Percentiles rank a stretch among this genome's conserved stretches.
Conservation (phyloP, 2,797 vertebrate genomes). For the Crenuchus spilurus region DNA sequence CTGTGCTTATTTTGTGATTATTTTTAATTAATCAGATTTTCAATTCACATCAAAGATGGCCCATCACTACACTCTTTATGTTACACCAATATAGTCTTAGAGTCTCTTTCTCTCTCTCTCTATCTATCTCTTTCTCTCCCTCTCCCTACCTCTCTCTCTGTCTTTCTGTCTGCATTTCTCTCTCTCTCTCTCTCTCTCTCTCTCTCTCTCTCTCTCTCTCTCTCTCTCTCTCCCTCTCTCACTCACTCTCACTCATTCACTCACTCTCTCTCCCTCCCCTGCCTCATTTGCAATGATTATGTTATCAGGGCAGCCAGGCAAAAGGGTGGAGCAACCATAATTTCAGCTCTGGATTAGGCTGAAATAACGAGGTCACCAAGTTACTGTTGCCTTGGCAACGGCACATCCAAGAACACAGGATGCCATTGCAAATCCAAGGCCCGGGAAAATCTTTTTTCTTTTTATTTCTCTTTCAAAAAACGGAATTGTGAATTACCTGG, state of each 20-base stretch:
- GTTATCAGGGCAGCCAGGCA: slow-evolving; percentile 99
- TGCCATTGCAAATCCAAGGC: slow-evolving; percentile 87
- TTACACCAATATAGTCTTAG: too few relatives aligned
- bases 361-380: slow-evolving; percentile 99
- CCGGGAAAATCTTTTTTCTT: slow-evolving; percentile 55
- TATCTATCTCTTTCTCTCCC: too few relatives aligned
- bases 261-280: slow-evolving; percentile 61
- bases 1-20: too few relatives aligned
- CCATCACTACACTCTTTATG: too few relatives aligned
- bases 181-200: neutral
- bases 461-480: slow-evolving; percentile 38
- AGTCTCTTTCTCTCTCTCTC: too few relatives aligned
- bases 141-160: too few relatives aligned
- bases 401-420: slow-evolving; percentile 99
- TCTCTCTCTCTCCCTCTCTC: slow-evolving; percentile 29
- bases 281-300: slow-evolving; percentile 99
- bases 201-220: slow-evolving; percentile 36
- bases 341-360: slow-evolving; percentile 99
- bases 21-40: too few relatives aligned
- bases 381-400: slow-evolving; percentile 98
- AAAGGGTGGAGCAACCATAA: slow-evolving; percentile 99
- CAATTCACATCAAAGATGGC: too few relatives aligned
- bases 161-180: too few relatives aligned
- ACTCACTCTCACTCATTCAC: slow-evolving; percentile 47
- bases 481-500: slow-evolving; percentile 16